Percentiles rank a stretch among this genome's conserved stretches.
phyloP scores from a whole-genome alignment of 2,113 vertebrate species.

The Puma concolor region DNA sequence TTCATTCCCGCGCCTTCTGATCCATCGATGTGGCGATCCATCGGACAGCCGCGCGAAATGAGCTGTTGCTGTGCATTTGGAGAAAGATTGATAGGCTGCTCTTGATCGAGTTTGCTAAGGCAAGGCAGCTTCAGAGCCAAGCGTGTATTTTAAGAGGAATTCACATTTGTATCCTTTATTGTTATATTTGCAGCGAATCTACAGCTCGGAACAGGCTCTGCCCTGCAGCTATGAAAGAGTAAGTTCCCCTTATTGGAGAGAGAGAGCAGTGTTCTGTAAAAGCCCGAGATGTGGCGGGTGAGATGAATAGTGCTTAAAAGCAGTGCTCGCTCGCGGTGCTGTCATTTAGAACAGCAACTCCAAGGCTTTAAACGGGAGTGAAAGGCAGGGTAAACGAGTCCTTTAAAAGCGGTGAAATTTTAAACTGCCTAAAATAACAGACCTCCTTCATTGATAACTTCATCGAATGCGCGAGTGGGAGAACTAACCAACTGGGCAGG shows the following conservation, averaged over 20 bases:
- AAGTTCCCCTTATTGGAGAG: constrained; percentile 85
- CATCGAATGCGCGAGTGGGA: constrained; percentile 80
- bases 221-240: constrained; percentile 88
- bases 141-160: constrained; percentile 84
- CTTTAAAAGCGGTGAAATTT: constrained; percentile 84
- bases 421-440: constrained; percentile 85
- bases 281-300: constrained; percentile 82
- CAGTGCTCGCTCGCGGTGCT: constrained; percentile 83
- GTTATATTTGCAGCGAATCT: constrained; percentile 86
- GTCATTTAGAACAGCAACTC: constrained; percentile 87
- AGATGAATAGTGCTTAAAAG: constrained; percentile 89
- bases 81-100: constrained; percentile 80
- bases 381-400: constrained; percentile 85
- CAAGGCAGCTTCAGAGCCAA: constrained; percentile 82
- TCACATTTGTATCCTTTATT: constrained; percentile 89
- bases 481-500: constrained; percentile 49
- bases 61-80: constrained; percentile 73
- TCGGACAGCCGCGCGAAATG: constrained; percentile 61
- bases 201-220: constrained; percentile 86
- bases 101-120: constrained; percentile 86
- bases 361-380: constrained; percentile 84
- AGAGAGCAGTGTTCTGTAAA: constrained; percentile 83
- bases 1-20: constrained; percentile 18
- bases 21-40: constrained; percentile 49
- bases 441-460: constrained; percentile 84